Evolutionary conservation across 2,888 invertebrate genomes (phyloP).

Genomic region (Neocrepidodera transversa): DNA sequence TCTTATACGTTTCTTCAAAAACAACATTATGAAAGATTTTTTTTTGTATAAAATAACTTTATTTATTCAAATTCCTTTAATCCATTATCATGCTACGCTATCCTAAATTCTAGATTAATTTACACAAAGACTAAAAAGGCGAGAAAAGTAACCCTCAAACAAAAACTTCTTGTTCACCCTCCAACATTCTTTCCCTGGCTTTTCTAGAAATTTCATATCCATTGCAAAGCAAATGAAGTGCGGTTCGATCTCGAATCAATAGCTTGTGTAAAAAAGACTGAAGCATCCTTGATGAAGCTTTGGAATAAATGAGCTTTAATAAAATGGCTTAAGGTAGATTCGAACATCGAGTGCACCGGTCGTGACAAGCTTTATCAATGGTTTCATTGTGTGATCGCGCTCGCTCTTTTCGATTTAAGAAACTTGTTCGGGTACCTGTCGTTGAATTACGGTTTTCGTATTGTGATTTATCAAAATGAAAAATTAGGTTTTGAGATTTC

Average conservation of each 20-base stretch:
- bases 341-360: slow-evolving; percentile 51
- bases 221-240: slow-evolving; percentile 35
- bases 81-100: too few species aligned
- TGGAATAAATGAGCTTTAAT: slow-evolving; percentile 53
- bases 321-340: slow-evolving; percentile 52
- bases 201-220: slow-evolving; percentile 3
- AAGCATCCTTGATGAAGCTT: slow-evolving; percentile 49
- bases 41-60: too few species aligned
- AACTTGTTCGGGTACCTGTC: too few species aligned
- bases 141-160: too few species aligned
- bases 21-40: too few species aligned
- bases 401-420: slow-evolving; percentile 38
- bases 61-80: too few species aligned
- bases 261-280: slow-evolving; percentile 42
- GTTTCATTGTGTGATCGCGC: slow-evolving; percentile 45
- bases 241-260: slow-evolving; percentile 45
- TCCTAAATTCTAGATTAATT: too few species aligned
- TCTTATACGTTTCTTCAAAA: too few species aligned
- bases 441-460: slow-evolving; percentile 26
- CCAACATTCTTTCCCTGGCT: not conserved
- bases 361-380: slow-evolving; percentile 49
- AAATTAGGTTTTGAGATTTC: too few species aligned
- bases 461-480: too few species aligned
- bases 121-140: too few species aligned
- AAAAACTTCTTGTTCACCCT: too few species aligned